Conservation (phyloP, 2,888 invertebrate genomes). For the Eupithecia dodoneata region DNA sequence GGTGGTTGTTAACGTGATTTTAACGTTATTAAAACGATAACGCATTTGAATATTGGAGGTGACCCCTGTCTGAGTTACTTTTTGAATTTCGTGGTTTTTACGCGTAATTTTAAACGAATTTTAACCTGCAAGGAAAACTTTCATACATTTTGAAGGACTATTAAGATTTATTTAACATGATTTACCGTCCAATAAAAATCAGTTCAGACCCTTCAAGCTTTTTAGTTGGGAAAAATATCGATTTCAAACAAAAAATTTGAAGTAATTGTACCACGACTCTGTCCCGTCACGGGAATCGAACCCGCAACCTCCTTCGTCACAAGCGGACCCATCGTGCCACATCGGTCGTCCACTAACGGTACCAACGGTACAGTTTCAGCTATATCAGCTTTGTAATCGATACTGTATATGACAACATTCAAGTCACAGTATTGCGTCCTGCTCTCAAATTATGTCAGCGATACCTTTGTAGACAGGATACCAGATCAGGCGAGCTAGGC, state of each 20-base stretch:
- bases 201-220: too few relatives aligned
- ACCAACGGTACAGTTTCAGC: conserved; percentile 8
- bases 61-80: not conserved
- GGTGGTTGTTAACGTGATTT: too few relatives aligned
- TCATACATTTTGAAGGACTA: too few relatives aligned
- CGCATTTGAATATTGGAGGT: not conserved
- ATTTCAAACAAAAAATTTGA: too few relatives aligned
- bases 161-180: too few relatives aligned
- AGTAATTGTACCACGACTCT: too few relatives aligned
- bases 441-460: conserved; percentile 25
- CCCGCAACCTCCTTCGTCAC: too few relatives aligned
- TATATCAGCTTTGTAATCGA: conserved; percentile 24
- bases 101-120: not conserved
- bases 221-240: too few relatives aligned
- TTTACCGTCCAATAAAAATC: too few relatives aligned
- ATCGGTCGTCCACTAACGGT: not conserved
- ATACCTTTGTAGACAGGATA: not conserved
- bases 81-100: not conserved
- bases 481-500: not conserved
- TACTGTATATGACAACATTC: conserved; percentile 20
- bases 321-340: too few relatives aligned
- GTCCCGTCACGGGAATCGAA: too few relatives aligned
- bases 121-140: too few relatives aligned
- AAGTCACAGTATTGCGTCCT: not conserved
- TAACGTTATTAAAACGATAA: not conserved